Base-by-base conservation (phyloP, 2,113 vertebrate species). In the Struthio camelus region DNA sequence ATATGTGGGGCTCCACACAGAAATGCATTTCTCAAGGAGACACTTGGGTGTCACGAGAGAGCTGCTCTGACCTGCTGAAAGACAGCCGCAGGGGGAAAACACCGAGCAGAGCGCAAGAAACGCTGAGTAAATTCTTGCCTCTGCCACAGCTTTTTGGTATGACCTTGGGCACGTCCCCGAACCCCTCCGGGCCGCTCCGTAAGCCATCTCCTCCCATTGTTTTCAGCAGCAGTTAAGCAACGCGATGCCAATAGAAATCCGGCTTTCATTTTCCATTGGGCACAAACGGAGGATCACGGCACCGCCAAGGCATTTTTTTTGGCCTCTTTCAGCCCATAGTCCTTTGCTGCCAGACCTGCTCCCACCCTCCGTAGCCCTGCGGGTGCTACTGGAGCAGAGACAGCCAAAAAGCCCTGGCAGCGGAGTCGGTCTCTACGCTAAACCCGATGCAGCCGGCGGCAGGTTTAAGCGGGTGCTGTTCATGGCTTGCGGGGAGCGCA, bases 281-380 rank as follows among this genome's bases (percentile, higher is more conserved):
- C 30, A 15, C 0, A 0, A 51, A 0, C 40, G 0, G 1, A 66
- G 81, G 28, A 89, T 9, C 34, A 1, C 0, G 0, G 27, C 2
- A 3, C 18, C 6, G 0, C 23, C 0, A 0, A 0, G 1, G 66
- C 69, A 30, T 59, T 30, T 89, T 32, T 67, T 24, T 22, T 34
- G 1, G 9, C n/a, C 18, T 65, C 51, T 85, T 30, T 30, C 38
- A 14, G 5, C 88, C 75, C 17, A 34, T 23, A 82, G 2, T 40
- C 36, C 28, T 70, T 73, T 14, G 17, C 40, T 40, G 51, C 61
- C 46, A 64, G 22, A 36, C 30, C 24, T 12, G 0, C 15, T 24
- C 46, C 36, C 75, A 34, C 59, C 53, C 30, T 24, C 18, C 18
- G 46, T 7, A 48, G 46, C 46, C 46, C n/a, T n/a, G n/a, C n/a